Base-by-base conservation (phyloP, 2,113 vertebrate species). In the Suricata suricatta region DNA sequence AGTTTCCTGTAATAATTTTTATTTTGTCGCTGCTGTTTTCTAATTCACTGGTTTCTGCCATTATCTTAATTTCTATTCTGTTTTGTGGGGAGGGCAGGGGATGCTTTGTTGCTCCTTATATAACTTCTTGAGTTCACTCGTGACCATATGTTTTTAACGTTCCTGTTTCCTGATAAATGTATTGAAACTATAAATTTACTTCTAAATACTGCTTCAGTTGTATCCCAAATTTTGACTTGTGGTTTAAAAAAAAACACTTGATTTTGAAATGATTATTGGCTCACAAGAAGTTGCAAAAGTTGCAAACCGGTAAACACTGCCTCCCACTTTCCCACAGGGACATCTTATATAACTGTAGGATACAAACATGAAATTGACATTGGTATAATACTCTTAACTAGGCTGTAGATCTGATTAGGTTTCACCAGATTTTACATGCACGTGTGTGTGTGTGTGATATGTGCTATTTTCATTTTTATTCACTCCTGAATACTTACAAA, bases 111-210 rank as follows among this genome's bases (percentile, higher is more conserved):
- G 60, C 25, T 47, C 27, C 31, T 79, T 90, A 35, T 60, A 38
- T 74, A 97, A 68, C 33, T 90, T 89, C 52, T 96, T 68, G 76
- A 84, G 25, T 80, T 93, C 81, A 96, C 64, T 92, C n/a, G 12
- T 85, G 80, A 91, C 21, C n/a, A 63, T 72, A 16, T 47, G 54
- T 85, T 94, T 93, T 80, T 29, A 90, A 31, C 54, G 1, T 21
- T 96, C 93, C 11, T 84, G 15, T 93, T 96, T 97, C 31, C 72
- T 96, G 64, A 81, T 47, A 85, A 68, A 54, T 60, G 6, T 86
- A 54, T 74, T 88, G 68, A 80, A 84, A 92, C n/a, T 84, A 63
- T 92, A 85, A 38, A 69, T 80, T 86, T 90, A 57, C 60, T 95
- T 86, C 52, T 93, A 93, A 87, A 50, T 74, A 74, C 25, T 90